These are phyloP conservation scores for Beris chalybata DNA, from an alignment of 2,888 invertebrate species.

Conservation along the genomic window DNA sequence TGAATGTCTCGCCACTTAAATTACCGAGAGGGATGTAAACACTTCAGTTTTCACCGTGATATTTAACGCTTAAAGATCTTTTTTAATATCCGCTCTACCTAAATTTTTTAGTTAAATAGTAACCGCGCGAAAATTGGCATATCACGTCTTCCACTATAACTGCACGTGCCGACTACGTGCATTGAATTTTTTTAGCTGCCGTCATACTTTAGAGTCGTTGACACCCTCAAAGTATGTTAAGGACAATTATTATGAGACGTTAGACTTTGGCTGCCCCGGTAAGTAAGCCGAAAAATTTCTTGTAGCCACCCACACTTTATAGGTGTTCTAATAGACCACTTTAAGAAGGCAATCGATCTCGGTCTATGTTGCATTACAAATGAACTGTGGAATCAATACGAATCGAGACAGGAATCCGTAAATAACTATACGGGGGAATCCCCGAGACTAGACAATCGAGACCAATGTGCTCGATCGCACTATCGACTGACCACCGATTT, in stretches of 20 bases:
- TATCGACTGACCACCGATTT: constrained; percentile 8
- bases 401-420: constrained; percentile 39
- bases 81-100: background rate
- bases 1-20: background rate
- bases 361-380: constrained; percentile 29
- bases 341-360: constrained; percentile 37
- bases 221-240: constrained; percentile 17
- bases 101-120: background rate
- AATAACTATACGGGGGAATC: constrained; percentile 19
- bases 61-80: background rate
- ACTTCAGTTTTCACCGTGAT: background rate
- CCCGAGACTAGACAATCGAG: constrained; percentile 1
- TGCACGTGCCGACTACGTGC: constrained; percentile 39
- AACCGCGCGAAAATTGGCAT: background rate
- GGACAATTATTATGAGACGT: constrained; percentile 32
- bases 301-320: constrained; percentile 17
- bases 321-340: constrained; percentile 32
- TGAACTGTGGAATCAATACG: constrained; percentile 33
- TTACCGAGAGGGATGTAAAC: background rate
- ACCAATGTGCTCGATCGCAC: background rate
- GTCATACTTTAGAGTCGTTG: background rate
- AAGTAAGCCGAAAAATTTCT: background rate
- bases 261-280: background rate
- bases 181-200: constrained; percentile 32
- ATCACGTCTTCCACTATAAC: constrained; percentile 25